Percentiles rank a stretch among this genome's conserved stretches.
Conservation (phyloP, 2,113 vertebrate genomes). For the Anas platyrhynchos region DNA sequence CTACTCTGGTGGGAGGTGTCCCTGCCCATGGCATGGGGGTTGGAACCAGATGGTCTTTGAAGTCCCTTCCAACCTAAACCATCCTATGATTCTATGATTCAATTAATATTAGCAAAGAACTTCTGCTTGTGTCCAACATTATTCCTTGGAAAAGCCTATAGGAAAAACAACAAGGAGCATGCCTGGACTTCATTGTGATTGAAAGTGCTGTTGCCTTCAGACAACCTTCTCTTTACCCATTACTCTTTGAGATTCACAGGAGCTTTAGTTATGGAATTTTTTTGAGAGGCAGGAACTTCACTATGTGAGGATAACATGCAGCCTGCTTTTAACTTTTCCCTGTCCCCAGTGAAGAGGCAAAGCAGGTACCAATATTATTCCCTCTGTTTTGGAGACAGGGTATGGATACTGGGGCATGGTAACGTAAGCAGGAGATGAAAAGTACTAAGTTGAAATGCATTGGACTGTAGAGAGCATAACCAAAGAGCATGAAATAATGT, state of each 20-base stretch:
- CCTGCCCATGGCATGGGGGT: not conserved
- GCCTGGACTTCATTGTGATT: not conserved
- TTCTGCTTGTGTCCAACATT: not conserved
- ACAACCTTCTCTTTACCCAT: not conserved
- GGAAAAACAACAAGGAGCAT: not conserved
- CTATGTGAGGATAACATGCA: not conserved
- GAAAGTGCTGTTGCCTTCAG: not conserved
- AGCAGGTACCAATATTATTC: not conserved
- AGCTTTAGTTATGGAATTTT: not conserved
- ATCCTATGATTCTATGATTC: not conserved
- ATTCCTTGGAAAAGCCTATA: not conserved
- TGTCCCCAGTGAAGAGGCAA: not conserved
- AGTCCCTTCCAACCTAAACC: not conserved
- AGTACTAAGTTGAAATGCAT: not conserved
- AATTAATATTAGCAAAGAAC: not conserved
- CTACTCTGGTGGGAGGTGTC: not conserved
- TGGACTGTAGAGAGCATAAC: not conserved
- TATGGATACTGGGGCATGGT: not conserved
- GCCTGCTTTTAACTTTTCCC: not conserved
- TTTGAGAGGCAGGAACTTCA: not conserved
- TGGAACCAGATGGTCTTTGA: not conserved
- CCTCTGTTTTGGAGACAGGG: not conserved
- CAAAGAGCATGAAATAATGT: not conserved
- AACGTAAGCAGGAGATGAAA: not conserved
- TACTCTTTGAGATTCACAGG: not conserved